A percentile compares a stretch with the other conserved stretches of the same genome.
phyloP scores from a whole-genome alignment of 2,113 vertebrate genomes.

The Otis tarda region DNA sequence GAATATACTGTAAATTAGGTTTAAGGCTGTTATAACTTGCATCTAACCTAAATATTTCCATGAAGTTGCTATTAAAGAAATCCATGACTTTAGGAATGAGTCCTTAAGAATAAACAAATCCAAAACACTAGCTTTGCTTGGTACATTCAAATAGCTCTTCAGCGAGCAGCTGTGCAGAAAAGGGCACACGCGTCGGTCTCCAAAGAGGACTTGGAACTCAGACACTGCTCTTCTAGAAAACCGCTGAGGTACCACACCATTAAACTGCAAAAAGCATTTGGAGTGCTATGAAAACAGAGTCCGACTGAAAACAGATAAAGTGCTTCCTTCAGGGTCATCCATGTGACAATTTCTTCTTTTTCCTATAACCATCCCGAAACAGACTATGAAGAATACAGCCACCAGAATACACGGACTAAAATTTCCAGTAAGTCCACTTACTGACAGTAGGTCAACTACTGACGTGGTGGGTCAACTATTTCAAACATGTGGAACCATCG shows the following conservation, averaged over 20 bases:
- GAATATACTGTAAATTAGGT: not conserved
- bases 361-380: not conserved
- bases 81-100: not conserved
- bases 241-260: not conserved
- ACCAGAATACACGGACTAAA: rapidly evolving
- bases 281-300: not conserved
- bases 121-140: not conserved
- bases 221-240: not conserved
- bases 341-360: not conserved
- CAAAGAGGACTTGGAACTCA: not conserved
- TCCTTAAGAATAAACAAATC: conserved; percentile 32
- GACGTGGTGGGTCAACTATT: not conserved
- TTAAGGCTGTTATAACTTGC: conserved; percentile 23
- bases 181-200: not conserved
- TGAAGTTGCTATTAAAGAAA: conserved; percentile 19
- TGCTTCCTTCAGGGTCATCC: not conserved
- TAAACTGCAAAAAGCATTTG: not conserved
- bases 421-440: not conserved
- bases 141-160: not conserved
- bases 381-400: not conserved
- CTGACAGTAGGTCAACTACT: not conserved
- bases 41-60: conserved; percentile 41
- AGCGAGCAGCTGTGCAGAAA: not conserved
- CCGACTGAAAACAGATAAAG: not conserved
- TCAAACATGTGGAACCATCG: not conserved